These are phyloP conservation scores for Andricus quercusramuli DNA, from an alignment of 2,888 invertebrate genomes.

Conservation along the genomic window DNA sequence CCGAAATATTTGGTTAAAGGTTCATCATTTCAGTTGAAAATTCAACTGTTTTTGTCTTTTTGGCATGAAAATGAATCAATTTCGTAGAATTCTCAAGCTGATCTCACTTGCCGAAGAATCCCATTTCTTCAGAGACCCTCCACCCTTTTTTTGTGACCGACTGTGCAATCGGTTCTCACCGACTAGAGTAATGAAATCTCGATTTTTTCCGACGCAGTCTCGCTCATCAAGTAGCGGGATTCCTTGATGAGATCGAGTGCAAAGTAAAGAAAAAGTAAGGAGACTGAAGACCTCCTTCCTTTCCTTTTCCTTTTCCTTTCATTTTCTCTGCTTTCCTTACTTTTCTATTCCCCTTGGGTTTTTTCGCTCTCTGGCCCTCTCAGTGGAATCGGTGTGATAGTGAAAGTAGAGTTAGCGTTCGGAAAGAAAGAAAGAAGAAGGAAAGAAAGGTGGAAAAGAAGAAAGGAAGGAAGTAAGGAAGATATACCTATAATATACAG, in stretches of 20 bases:
- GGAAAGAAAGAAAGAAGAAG: conserved; percentile 62
- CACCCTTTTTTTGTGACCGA: too few relatives aligned
- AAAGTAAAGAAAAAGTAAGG: not conserved
- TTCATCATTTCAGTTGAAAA: too few relatives aligned
- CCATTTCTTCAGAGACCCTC: too few relatives aligned
- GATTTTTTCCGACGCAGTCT: not conserved
- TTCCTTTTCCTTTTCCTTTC: not conserved
- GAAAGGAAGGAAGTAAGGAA: not conserved
- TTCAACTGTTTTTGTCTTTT: too few relatives aligned
- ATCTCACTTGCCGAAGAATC: too few relatives aligned
- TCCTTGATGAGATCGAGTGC: not conserved
- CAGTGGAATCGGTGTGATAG: conserved; percentile 65
- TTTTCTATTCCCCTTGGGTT: not conserved
- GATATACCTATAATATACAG: not conserved
- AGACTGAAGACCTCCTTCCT: not conserved
- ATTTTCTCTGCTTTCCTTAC: not conserved
- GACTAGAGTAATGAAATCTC: not conserved
- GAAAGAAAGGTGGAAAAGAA: conserved; percentile 64
- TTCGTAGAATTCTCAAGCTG: too few relatives aligned
- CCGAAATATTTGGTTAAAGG: too few relatives aligned
- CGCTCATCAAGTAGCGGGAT: not conserved
- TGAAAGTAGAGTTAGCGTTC: conserved; percentile 68
- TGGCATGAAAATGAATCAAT: too few relatives aligned
- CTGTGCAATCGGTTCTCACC: too few relatives aligned
- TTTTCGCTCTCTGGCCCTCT: conserved; percentile 12